Base-by-base conservation (phyloP, 1,140 invertebrate genomes). In the Drosophila setifemur region DNA sequence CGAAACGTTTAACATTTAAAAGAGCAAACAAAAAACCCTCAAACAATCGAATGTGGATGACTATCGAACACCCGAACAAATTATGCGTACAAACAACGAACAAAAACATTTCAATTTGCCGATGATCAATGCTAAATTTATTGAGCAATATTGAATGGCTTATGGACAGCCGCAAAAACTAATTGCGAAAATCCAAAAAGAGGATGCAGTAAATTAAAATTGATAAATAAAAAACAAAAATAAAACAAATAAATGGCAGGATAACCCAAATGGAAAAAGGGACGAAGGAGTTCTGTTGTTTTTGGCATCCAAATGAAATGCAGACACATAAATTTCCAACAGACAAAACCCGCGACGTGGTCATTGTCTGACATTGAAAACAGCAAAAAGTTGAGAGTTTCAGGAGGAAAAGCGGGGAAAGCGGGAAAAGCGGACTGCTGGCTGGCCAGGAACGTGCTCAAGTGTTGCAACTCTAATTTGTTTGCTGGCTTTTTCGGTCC, bases 311-410 rank as follows among this genome's bases (percentile, higher is more conserved):
- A 75, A 75, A 60, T 79, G 70, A 70, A 75, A 54, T 47, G 76
- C 79, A 83, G 81, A 83, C 79, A 83, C 74, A 83, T 83, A 83
- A 83, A 83, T 83, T 86, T 63, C 8, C 39, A 23, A 72, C 79
- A 83, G 79, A 79, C 79, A 79, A 54, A 64, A 23, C 12, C n/a
- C 12, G 31, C 14, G 28, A 67, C 53, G 37, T 44, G 55, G 37
- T 39, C 68, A 72, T 63, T 72, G 79, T 79, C 81, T 83, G 79
- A 79, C 79, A 83, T 83, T 83, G 79, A 83, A 83, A 79, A 68
- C 64, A 49, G 40, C 53, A 31, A 60, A 74, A 78, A 69, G 35
- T 29, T 66, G 54, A 48, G n/a, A n/a, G n/a, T n/a, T n/a, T n/a
- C n/a, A n/a, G n/a, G 7, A 14, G 12, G 52, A 11, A 19, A 9